phyloP scores from a whole-genome alignment of 2,797 vertebrate genomes.

The Macropodus opercularis region DNA sequence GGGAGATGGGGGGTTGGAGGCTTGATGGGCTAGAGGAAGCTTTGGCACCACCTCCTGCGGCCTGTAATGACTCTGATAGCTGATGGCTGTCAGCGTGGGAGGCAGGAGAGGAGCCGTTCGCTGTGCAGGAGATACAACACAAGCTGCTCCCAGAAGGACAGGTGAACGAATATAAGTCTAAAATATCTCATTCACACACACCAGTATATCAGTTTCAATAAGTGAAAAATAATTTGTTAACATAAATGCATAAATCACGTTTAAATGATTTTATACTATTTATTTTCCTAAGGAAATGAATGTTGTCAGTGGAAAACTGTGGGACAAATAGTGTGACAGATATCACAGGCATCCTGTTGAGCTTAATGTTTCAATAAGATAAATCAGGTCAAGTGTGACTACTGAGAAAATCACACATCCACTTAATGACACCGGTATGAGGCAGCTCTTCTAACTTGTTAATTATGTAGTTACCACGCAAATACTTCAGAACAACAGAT shows the following conservation, averaged over 20 bases:
- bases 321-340: not conserved
- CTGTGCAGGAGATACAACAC: slow-evolving; percentile 45
- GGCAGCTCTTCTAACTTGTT: slow-evolving; percentile 5
- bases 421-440: not conserved
- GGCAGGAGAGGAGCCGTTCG: slow-evolving; percentile 23
- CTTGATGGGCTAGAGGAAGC: slow-evolving; percentile 37
- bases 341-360: not conserved
- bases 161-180: slow-evolving; percentile 6
- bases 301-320: not conserved
- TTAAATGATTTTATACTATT: too few species aligned
- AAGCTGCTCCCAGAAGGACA: slow-evolving; percentile 27
- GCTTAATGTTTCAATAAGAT: slow-evolving; percentile 2
- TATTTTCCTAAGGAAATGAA: not conserved
- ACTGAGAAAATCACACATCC: slow-evolving; percentile 10
- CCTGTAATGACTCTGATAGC: slow-evolving; percentile 55
- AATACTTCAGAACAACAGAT: slow-evolving; percentile 1
- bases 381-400: slow-evolving; percentile 23
- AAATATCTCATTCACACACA: slow-evolving; percentile 11
- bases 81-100: slow-evolving; percentile 46
- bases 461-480: slow-evolving; percentile 2
- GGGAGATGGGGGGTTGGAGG: slow-evolving; percentile 34
- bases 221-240: too few species aligned
- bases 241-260: too few species aligned
- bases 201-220: too few species aligned
- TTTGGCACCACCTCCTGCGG: slow-evolving; percentile 50